Evolutionary conservation across 2,888 invertebrate genomes (phyloP), one percentile per base, ranked within the genome.

Genomic region (Ornithoptera priamus): DNA sequence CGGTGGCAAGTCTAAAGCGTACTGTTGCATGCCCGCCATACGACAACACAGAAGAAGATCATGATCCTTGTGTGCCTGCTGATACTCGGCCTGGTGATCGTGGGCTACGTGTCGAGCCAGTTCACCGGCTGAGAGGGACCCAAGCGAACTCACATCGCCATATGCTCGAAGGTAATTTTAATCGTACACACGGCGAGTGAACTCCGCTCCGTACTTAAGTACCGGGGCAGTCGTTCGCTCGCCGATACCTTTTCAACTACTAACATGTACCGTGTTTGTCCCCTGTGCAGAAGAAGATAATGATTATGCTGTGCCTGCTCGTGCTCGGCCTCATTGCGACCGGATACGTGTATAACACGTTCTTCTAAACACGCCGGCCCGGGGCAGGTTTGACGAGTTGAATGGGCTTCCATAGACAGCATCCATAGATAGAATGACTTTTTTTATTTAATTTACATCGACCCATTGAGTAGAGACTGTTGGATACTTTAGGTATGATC

Each of bases 21-120:
- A 89, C 83, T 91, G 90, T 92, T 92, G 84, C 92, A 92, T 92
- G 91, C 80, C 72, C 76, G 76, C 74, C 77, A 75, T 76, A 74
- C 76, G 77, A 77, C 74, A 72, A 76, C 66, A 94, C 95, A 96
- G 96, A 97, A 97, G 96, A 96, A 96, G 95, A 96, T 97, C 93
- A 96, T 97, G 95, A 97, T 97, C 95, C 95, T 97, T 93, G 95
- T 97, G 94, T 97, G 97, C 94, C 95, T 97, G 93, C 94, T 96
- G 90, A 95, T 97, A 92, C 94, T 96, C 93, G 95, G 95, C 89
- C 93, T 96, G 93, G 95, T 97, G 87, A 93, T 96, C 89, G 95
- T 96, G 84, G 93, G 95, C 88, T 94, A 94, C 92, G 93, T 95
- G 86, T 93, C 93, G 88, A 93, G 93, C 87, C 90, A 89, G 90